Percentiles rank a stretch among this genome's conserved stretches.
These are phyloP conservation scores for Sanderia malayensis DNA, from an alignment of 30 jellyfish, hydroid and myxozoan species.

Conservation along the genomic window DNA sequence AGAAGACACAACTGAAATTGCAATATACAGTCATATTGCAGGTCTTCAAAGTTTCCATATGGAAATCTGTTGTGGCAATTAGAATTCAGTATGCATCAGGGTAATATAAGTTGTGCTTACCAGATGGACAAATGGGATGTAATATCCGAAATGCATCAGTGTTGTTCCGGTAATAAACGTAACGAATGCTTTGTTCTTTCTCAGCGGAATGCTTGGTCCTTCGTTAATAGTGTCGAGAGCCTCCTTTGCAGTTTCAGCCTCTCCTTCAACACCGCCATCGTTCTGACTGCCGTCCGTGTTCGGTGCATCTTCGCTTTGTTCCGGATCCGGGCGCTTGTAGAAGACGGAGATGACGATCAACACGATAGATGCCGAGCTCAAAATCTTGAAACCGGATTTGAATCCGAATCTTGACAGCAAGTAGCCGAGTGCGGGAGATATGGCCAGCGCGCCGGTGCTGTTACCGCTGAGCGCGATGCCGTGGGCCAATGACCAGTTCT, in stretches of 20 bases:
- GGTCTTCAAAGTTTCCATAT: too few relatives aligned
- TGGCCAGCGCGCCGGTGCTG: conserved; percentile 85
- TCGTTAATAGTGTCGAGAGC: conserved; percentile 18
- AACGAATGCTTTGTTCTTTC: conserved; percentile 69
- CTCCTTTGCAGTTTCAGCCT: conserved; percentile 25
- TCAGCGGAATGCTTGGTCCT: conserved; percentile 32
- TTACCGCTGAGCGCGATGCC: conserved; percentile 89
- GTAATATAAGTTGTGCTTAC: too few relatives aligned
- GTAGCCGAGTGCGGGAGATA: conserved; percentile 69
- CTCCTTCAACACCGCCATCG: conserved; percentile 17
- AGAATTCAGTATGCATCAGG: too few relatives aligned
- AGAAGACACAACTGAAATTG: too few relatives aligned
- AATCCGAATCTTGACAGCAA: conserved; percentile 51
- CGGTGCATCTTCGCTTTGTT: conserved; percentile 6
- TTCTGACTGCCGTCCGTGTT: background rate
- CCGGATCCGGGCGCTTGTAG: conserved; percentile 66
- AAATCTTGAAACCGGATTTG: conserved; percentile 62
- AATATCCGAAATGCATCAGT: conserved; percentile 83
- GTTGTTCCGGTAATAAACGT: conserved; percentile 67
- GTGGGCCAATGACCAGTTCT: conserved; percentile 84
- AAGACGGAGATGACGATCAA: conserved; percentile 57
- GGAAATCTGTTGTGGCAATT: too few relatives aligned
- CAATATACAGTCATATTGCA: too few relatives aligned
- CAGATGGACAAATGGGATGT: conserved; percentile 84
- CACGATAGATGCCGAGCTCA: conserved; percentile 71